Evolutionary conservation across 2,113 vertebrate genomes (phyloP), one percentile per base, ranked within the genome.

Genomic region (Oxyura jamaicensis): DNA sequence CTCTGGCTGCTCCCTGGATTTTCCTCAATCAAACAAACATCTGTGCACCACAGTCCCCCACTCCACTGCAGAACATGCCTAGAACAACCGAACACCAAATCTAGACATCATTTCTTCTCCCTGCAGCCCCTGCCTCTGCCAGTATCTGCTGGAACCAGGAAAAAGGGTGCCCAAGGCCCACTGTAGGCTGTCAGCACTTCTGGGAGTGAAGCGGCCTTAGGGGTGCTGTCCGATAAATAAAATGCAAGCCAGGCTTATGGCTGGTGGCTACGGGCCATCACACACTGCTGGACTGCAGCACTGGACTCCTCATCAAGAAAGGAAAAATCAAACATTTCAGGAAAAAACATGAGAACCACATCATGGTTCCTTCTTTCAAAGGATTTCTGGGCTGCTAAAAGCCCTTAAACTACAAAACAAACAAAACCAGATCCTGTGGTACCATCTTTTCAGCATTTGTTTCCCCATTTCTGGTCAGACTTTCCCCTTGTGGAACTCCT

Each of bases 291-390:
- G 35, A 35, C 29, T 81, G 52, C 41, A 80, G 28, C 39, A 75
- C 23, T 16, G 25, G 48, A 36, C 31, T 35, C 16, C 72, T 53
- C 63, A 72, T 46, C 21, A 53, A 44, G 41, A 17, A 71, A 82
- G 13, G 4, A 41, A 91, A 39, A 90, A 94, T 98, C 88, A 98
- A 92, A 96, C 67, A 94, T 98, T 93, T 98, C 97, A 65, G 97
- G 96, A 79, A 98, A 98, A 5, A 97, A 97, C 58, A 93, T 95
- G 42, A 98, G 83, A 95, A 98, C 35, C 62, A 97, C 2, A 80
- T 90, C 48, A 79, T 62, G n/a, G 6, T 12, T 77, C 52, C 73
- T 53, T 13, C 18, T 53, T 86, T 79, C 42, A 46, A 91, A 89
- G 39, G 39, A 48, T 48, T 48, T 48, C 16, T 46, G 44, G 44